These are phyloP conservation scores for Gadus chalcogrammus DNA, from an alignment of 2,113 vertebrate genomes.

Conservation along the genomic window DNA sequence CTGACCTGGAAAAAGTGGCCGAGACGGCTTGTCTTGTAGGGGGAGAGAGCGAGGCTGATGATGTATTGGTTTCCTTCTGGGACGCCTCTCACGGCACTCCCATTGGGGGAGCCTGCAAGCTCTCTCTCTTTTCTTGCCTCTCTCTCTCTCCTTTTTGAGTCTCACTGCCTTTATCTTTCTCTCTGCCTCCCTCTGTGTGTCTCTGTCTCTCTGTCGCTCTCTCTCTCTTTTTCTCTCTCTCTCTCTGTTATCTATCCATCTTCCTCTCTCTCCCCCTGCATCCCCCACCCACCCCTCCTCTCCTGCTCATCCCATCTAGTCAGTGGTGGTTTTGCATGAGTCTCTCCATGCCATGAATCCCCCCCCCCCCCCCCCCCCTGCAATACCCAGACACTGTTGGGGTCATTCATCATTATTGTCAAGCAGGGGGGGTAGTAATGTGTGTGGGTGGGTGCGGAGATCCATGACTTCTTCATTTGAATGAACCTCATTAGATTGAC, in stretches of 20 bases:
- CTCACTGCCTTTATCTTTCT: slow-evolving; percentile 32
- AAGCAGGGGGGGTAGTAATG: slow-evolving; percentile 48
- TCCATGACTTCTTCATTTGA: slow-evolving; percentile 74
- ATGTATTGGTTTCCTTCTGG: slow-evolving; percentile 75
- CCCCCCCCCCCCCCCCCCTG: slow-evolving; percentile 13
- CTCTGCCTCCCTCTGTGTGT: slow-evolving; percentile 12
- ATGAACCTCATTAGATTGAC: slow-evolving; percentile 74
- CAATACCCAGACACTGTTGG: slow-evolving; percentile 46
- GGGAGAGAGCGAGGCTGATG: slow-evolving; percentile 60
- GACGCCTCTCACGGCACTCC: slow-evolving; percentile 63
- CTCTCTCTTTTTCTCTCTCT: background rate
- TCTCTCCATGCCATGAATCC: slow-evolving; percentile 52
- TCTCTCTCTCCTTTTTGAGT: slow-evolving; percentile 22
- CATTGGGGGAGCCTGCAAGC: slow-evolving; percentile 60
- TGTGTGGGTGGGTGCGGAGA: slow-evolving; percentile 71
- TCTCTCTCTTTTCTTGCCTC: slow-evolving; percentile 15
- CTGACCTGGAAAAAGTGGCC: slow-evolving; percentile 80
- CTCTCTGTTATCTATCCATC: slow-evolving; percentile 9
- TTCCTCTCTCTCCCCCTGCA: slow-evolving; percentile 34
- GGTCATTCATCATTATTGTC: slow-evolving; percentile 78
- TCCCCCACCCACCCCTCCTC: slow-evolving; percentile 57
- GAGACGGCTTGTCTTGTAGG: slow-evolving; percentile 76
- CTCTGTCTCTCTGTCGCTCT: slow-evolving; percentile 1
- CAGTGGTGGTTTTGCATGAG: slow-evolving; percentile 68
- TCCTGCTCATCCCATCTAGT: slow-evolving; percentile 59